phyloP scores from a whole-genome alignment of 2,888 invertebrate genomes.

The Apamea epomidion region DNA sequence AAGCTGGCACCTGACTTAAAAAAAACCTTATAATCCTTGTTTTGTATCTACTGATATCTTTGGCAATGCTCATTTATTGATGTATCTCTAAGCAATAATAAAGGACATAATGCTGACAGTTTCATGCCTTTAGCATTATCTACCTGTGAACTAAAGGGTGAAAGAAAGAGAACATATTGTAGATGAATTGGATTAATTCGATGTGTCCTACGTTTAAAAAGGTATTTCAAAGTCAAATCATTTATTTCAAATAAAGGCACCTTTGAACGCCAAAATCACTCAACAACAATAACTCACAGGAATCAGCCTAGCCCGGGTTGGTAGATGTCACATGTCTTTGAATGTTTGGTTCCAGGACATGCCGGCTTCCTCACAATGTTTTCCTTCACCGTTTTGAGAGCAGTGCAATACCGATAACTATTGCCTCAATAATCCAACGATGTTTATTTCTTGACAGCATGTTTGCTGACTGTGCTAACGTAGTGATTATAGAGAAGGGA shows the following conservation, averaged over 20 bases:
- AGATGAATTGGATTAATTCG: not conserved
- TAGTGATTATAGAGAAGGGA: conserved; percentile 38
- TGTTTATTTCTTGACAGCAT: not conserved
- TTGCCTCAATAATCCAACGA: not conserved
- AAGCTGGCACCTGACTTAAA: not conserved
- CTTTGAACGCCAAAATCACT: too few species aligned
- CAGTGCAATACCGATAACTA: not conserved
- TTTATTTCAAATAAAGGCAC: too few species aligned
- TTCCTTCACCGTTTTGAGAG: too few species aligned
- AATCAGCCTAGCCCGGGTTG: too few species aligned
- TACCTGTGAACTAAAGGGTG: too few species aligned
- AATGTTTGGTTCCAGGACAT: too few species aligned
- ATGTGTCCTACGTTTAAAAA: not conserved
- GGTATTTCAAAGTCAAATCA: too few species aligned
- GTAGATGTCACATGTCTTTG: too few species aligned
- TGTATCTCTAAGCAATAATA: not conserved
- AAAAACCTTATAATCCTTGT: not conserved
- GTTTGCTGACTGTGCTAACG: not conserved
- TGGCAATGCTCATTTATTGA: not conserved
- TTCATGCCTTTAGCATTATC: too few species aligned
- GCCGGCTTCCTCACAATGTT: too few species aligned
- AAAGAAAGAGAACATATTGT: not conserved
- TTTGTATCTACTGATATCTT: not conserved
- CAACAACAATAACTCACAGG: too few species aligned
- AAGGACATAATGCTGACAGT: too few species aligned